phyloP scores from a whole-genome alignment of 1,140 invertebrate genomes.

The Drosophila simulans region DNA sequence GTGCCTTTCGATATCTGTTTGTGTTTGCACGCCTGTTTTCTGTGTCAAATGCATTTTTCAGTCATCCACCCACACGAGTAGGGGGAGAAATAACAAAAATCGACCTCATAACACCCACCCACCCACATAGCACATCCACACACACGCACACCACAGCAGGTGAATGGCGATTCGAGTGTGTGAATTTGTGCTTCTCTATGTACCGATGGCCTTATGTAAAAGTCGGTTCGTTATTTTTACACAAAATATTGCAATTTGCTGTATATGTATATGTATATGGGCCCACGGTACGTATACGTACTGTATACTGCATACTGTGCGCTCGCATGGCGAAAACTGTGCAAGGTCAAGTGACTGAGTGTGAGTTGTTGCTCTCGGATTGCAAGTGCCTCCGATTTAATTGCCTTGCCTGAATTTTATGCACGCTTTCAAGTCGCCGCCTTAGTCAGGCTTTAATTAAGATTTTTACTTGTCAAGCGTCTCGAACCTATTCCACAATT shows the following conservation, averaged over 20 bases:
- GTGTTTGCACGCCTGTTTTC: constrained; percentile 35
- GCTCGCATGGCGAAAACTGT: constrained; percentile 49
- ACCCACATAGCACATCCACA: constrained; percentile 26
- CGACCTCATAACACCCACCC: constrained; percentile 73
- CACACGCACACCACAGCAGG: constrained; percentile 24
- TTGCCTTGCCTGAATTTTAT: constrained; percentile 52
- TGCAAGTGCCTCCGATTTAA: constrained; percentile 58
- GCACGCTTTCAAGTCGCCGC: constrained; percentile 20
- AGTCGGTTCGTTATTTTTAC: constrained; percentile 69
- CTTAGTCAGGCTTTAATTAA: constrained; percentile 53
- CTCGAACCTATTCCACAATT: constrained; percentile 24
- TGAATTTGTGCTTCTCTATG: constrained; percentile 16
- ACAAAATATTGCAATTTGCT: constrained; percentile 55
- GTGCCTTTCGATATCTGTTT: constrained; percentile 4
- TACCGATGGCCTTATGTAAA: constrained; percentile 35
- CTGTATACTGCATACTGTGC: background rate
- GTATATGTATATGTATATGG: too few species aligned
- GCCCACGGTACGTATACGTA: constrained; percentile 20
- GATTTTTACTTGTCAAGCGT: constrained; percentile 32
- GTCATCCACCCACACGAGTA: constrained; percentile 59
- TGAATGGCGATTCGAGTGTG: background rate
- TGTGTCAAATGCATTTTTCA: constrained; percentile 81
- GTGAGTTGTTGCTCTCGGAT: constrained; percentile 34
- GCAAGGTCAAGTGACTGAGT: constrained; percentile 74
- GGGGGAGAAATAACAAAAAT: constrained; percentile 31